Conservation (phyloP, 2,113 vertebrate genomes). For the Rhinoderma darwinii region DNA sequence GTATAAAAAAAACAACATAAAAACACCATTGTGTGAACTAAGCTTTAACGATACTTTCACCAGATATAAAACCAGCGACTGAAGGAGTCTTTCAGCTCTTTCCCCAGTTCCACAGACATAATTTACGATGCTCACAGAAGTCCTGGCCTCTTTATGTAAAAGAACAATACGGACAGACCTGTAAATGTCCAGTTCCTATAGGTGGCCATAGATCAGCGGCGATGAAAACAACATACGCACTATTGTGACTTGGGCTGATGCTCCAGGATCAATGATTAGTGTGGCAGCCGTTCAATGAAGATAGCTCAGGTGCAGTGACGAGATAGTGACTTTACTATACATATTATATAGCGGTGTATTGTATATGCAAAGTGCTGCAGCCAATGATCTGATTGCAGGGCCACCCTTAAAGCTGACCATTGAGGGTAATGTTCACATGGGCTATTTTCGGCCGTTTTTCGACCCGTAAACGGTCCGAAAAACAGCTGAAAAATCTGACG, state of each 20-base stretch:
- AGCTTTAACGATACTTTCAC: not conserved
- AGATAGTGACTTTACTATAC: not conserved
- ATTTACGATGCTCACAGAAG: constrained; percentile 9
- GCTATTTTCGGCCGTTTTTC: too few relatives aligned
- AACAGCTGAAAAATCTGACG: too few relatives aligned
- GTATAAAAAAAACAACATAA: too few relatives aligned
- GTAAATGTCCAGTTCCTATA: not conserved
- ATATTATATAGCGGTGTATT: not conserved
- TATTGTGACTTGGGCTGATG: not conserved
- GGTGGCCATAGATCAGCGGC: not conserved
- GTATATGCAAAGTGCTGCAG: not conserved
- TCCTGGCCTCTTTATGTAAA: not conserved
- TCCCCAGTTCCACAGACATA: not conserved
- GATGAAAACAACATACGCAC: not conserved
- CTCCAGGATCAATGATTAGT: not conserved
- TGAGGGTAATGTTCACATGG: too few relatives aligned
- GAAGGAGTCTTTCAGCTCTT: not conserved
- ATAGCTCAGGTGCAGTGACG: not conserved
- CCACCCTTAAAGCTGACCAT: not conserved
- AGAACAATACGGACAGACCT: not conserved
- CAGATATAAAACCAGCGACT: not conserved
- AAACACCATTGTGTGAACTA: not conserved
- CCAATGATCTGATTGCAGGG: not conserved
- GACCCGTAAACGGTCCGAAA: too few relatives aligned
- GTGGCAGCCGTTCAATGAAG: not conserved